Percentiles rank a stretch among this genome's conserved stretches.
These are phyloP conservation scores for Polypterus bichir DNA, from an alignment of 2,113 vertebrate genomes.

Conservation along the genomic window DNA sequence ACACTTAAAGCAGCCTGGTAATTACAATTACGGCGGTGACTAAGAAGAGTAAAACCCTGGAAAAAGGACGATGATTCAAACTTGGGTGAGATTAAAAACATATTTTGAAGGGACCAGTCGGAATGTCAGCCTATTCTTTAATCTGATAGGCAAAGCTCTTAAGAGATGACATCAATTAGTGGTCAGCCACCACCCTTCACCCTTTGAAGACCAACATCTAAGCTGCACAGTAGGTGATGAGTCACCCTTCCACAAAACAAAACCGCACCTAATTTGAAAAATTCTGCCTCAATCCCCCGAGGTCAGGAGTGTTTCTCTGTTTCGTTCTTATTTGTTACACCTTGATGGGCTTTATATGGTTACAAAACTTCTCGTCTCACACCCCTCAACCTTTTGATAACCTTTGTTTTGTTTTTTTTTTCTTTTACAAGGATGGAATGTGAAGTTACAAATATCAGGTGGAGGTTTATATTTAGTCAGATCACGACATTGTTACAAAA, in stretches of 20 bases:
- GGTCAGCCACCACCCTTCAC: conserved; percentile 5
- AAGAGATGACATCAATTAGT: neutral
- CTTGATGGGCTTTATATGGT: neutral
- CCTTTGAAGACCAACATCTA: conserved; percentile 17
- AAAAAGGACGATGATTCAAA: neutral
- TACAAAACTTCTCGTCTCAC: neutral
- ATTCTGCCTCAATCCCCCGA: conserved; percentile 8
- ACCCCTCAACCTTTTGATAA: no score
- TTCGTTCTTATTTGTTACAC: neutral
- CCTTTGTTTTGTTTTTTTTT: no score
- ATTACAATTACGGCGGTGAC: neutral
- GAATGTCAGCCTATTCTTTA: conserved; percentile 3
- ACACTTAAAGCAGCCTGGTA: neutral
- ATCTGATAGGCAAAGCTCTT: conserved; percentile 9
- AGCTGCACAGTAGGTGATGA: neutral
- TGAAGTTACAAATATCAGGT: no score
- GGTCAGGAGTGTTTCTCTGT: neutral
- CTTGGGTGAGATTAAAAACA: neutral
- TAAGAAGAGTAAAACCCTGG: neutral
- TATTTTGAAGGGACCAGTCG: neutral
- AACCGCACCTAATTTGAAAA: conserved; percentile 12
- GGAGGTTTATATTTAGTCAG: no score
- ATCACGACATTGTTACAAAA: no score
- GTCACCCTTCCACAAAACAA: conserved; percentile 14
- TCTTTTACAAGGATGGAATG: no score